phyloP scores from a whole-genome alignment of 2,797 vertebrate genomes.

The Scyliorhinus canicula region DNA sequence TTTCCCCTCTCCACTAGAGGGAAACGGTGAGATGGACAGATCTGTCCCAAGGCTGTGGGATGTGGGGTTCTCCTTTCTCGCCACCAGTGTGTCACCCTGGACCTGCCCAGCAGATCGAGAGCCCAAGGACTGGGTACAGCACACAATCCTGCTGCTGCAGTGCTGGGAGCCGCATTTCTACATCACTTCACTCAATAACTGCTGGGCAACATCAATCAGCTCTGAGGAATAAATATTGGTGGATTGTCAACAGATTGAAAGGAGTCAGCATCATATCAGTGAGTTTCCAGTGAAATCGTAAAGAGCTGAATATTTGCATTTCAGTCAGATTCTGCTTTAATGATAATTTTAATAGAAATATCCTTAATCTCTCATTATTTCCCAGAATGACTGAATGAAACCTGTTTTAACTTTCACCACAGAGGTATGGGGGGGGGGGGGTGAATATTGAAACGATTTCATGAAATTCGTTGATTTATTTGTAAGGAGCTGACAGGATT shows the following conservation, averaged over 20 bases:
- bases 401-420: background rate
- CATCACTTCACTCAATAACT: background rate
- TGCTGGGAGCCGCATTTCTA: background rate
- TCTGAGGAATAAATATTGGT: background rate
- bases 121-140: background rate
- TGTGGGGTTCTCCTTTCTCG: background rate
- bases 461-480: background rate
- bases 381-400: background rate
- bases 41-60: background rate
- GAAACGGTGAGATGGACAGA: background rate
- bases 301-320: background rate
- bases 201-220: too few relatives aligned
- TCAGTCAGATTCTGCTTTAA: background rate
- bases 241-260: background rate
- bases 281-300: background rate
- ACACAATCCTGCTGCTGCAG: background rate
- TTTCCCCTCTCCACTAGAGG: background rate
- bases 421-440: too few relatives aligned
- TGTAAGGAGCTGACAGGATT: background rate
- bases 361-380: background rate
- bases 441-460: background rate
- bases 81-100: background rate
- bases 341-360: background rate
- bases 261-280: background rate
- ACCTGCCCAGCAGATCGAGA: too few relatives aligned